Conservation (phyloP, 2,797 vertebrate genomes). For the Acridotheres tristis region DNA sequence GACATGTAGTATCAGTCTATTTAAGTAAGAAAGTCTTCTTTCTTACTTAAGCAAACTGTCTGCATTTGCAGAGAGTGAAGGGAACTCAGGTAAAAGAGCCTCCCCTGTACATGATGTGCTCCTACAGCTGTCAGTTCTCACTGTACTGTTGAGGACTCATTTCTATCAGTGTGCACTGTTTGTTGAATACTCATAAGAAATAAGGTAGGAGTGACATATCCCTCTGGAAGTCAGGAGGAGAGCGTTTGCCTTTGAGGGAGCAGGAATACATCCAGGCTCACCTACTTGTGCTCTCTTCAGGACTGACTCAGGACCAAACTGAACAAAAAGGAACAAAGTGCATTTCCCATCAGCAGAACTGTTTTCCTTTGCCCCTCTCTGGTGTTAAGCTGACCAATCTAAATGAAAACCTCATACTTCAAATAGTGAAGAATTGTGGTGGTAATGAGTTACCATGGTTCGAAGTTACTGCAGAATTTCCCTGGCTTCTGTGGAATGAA, state of each 20-base stretch:
- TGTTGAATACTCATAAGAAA: not conserved
- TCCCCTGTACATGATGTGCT: not conserved
- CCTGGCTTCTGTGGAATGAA: not conserved
- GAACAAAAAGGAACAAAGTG: not conserved
- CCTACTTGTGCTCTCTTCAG: not conserved
- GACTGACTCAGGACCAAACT: not conserved
- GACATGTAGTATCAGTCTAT: not conserved
- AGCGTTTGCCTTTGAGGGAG: not conserved
- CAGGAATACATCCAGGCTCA: not conserved
- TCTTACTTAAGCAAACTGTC: not conserved
- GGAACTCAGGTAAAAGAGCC: not conserved
- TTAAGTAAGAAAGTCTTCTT: not conserved
- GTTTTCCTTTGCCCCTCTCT: not conserved
- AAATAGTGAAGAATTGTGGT: not conserved
- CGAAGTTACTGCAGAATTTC: not conserved
- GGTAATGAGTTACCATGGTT: not conserved
- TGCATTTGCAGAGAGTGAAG: not conserved
- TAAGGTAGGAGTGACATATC: not conserved
- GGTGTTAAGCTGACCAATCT: not conserved
- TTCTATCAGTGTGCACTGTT: not conserved
- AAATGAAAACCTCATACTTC: not conserved
- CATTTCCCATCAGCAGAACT: not conserved
- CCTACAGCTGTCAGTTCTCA: not conserved
- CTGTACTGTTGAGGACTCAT: not conserved
- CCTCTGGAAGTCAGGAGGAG: not conserved